Base-by-base conservation (phyloP, 2,797 vertebrate genomes). In the Tenualosa thibaudeaui region DNA sequence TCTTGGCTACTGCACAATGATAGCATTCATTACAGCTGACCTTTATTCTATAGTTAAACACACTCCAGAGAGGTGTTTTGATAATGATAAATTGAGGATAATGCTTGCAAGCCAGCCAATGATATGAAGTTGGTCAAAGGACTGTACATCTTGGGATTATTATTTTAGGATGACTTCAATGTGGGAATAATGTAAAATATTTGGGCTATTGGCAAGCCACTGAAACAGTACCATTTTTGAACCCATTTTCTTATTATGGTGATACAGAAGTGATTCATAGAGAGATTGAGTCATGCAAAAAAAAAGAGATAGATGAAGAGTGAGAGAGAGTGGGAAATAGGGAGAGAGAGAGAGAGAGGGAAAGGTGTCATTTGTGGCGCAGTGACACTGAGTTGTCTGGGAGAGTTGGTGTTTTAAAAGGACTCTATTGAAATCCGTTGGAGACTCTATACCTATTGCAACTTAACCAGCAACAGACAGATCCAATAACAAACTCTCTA, bases 21-120 rank as follows among this genome's bases (percentile, higher is more conserved):
- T 82, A 26, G 40, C 12, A 26, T 68, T 31, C 85, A 12, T 50
- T 50, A 43, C 43, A 81, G 83, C 85, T 53, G 82, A 86, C 37
- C 40, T 75, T 75, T 31, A 75, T 75, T 40, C 68, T 26, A 65
- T 65, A 75, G 62, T 71, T 26, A 40, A 71, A 71, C 65, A 71
- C 65, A 37, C 8, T 10, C 65, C 9, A 24, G 26, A 24, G 26
- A 75, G 68, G 68, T 75, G 68, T 75, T 75, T 40, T 75, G 24
- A 15, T 75, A 75, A 75, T 75, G 68, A 75, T 75, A 75, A 75
- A 43, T 65, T 31, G 9, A 65, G 24, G 62, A 65, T 65, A 65
- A 65, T 65, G 68, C 13, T 31, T 17, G 37, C 68, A 26, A 40
- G 37, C 31, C 68, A 75, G 31, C 31, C 68, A 75, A 37, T 43